Conservation (phyloP, 2,113 vertebrate species). For the Microtus ochrogaster region DNA sequence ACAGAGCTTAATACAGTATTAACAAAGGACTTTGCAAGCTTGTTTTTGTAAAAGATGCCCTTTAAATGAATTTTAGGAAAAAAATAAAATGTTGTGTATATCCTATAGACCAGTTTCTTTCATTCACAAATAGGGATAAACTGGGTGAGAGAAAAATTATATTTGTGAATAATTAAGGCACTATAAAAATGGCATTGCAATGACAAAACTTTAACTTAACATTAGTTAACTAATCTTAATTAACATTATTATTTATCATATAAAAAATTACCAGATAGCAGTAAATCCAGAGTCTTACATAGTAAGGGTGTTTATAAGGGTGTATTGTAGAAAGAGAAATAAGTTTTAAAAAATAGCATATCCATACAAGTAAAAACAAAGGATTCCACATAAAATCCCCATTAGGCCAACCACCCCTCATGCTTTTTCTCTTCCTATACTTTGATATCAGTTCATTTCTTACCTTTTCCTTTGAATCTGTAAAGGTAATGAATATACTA, state of each 20-base stretch:
- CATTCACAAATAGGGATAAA: conserved; percentile 44
- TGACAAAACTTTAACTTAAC: conserved; percentile 17
- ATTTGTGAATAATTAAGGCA: conserved; percentile 31
- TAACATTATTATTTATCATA: conserved; percentile 29
- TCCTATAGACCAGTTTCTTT: not conserved
- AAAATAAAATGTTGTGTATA: conserved; percentile 43
- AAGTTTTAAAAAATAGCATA: not conserved
- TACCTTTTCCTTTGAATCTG: conserved; percentile 9
- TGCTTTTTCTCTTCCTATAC: conserved; percentile 4
- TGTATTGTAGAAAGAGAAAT: conserved; percentile 48
- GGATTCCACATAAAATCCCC: not conserved
- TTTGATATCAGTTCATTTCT: conserved; percentile 23
- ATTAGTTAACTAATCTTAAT: conserved; percentile 12
- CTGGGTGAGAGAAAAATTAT: conserved; percentile 49
- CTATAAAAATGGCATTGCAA: conserved; percentile 14
- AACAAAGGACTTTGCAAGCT: conserved; percentile 25
- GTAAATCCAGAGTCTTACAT: conserved; percentile 26
- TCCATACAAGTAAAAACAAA: conserved; percentile 26
- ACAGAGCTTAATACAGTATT: not conserved
- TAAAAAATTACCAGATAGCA: not conserved
- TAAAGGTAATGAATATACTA: conserved; percentile 8
- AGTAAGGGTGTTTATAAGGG: conserved; percentile 2
- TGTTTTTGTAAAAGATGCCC: not conserved
- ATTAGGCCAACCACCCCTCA: not conserved
- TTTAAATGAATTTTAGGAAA: conserved; percentile 30